Base-by-base conservation (phyloP, 2,888 invertebrate genomes). In the Calliscelio sp. region DNA sequence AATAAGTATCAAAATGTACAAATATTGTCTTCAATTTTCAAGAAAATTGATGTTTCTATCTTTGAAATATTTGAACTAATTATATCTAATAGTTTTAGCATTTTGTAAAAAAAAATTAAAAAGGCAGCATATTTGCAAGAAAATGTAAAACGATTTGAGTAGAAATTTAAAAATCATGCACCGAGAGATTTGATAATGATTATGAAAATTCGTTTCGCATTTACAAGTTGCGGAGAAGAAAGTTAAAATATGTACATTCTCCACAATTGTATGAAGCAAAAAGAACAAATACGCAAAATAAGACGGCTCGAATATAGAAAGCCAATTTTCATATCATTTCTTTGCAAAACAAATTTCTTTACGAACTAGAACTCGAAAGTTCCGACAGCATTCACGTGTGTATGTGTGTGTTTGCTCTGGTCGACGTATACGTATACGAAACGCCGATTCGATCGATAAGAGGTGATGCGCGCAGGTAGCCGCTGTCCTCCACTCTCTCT, bases 391-490 rank as follows among this genome's bases (percentile, higher is more conserved):
- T 6, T 38, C 24, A 46, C 22, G 14, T 22, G n/a, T 24, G 35
- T 44, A 32, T 41, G n/a, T 25, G 16, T 25, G 38, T 44, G 46
- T 41, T 16, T 44, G 44, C 25, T 35, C 46, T 41, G 16, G 8
- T 38, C 18, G 51, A 79, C 16, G 14, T 55, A 55, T 59, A 41
- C 20, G 44, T 66, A 18, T 24, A 20, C 24, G 2, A 11, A 20
- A 28, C 35, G n/a, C 41, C n/a, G 46, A 65, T 73, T 6, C 57
- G 71, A 80, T 84, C 79, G 71, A 82, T 82, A 53, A 38, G 49
- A 71, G 70, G 57, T 79, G 83, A 84, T 80, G 74, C 75, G 79
- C 70, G 46, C 74, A 79, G 66, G 70, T 83, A 79, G 65, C 78
- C 74, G 44, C 53, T 79, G 83, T 79, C 78, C 73, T 78, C 49